Percentiles rank a stretch among this genome's conserved stretches.
Conservation (phyloP, 2,797 vertebrate species). For the Spatula clypeata region DNA sequence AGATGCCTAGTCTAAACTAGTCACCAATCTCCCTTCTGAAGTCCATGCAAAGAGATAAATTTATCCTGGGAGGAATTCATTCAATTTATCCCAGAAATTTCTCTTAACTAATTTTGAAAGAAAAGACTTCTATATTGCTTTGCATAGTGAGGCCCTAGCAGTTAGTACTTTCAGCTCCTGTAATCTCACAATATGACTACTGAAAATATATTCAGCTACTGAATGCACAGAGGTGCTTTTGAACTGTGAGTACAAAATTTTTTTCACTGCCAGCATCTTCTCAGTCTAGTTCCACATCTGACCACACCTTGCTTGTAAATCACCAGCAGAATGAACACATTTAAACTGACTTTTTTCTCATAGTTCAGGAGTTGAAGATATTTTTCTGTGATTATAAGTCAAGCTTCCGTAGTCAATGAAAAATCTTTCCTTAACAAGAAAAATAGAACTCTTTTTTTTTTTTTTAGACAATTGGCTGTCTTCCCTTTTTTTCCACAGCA, state of each 20-base stretch:
- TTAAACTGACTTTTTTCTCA: background rate
- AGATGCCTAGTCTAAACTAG: conserved; percentile 1
- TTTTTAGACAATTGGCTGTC: background rate
- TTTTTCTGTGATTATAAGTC: background rate
- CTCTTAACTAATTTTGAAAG: conserved; percentile 25
- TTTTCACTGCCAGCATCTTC: background rate
- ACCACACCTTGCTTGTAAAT: background rate
- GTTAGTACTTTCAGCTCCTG: background rate
- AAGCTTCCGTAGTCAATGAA: background rate
- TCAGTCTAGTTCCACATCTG: background rate
- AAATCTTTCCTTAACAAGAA: background rate
- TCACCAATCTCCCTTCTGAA: conserved; percentile 28
- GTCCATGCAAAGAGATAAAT: conserved; percentile 46
- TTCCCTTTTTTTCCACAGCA: background rate
- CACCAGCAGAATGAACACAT: background rate
- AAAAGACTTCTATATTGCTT: background rate
- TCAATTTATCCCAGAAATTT: conserved; percentile 20
- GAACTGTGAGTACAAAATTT: background rate
- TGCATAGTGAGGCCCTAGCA: background rate
- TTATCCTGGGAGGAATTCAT: conserved; percentile 27
- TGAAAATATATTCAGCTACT: conserved; percentile 16
- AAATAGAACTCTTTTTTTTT: background rate
- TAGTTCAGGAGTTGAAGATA: background rate
- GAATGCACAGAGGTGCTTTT: background rate
- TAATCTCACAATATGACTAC: conserved; percentile 7